phyloP scores from a whole-genome alignment of 2,113 vertebrate species.

The Collichthys lucidus region DNA sequence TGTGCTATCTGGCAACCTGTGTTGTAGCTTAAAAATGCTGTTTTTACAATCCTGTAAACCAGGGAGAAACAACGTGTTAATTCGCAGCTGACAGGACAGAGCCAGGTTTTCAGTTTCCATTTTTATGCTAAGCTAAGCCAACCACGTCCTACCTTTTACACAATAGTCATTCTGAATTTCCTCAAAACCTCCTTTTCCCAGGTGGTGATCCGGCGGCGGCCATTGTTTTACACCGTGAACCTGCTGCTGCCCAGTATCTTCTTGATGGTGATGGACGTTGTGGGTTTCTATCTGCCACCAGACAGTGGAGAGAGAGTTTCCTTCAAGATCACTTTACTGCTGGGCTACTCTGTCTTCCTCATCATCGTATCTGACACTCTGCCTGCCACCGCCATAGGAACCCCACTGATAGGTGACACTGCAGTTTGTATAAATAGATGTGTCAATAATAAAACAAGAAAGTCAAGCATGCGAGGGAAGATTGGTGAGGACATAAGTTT shows the following conservation, averaged over 20 bases:
- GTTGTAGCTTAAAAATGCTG: too few species aligned
- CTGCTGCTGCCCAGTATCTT: constrained; percentile 96
- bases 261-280: constrained; percentile 96
- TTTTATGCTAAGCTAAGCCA: background rate
- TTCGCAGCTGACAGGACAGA: too few species aligned
- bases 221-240: constrained; percentile 94
- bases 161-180: background rate
- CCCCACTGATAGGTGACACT: constrained; percentile 90
- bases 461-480: background rate
- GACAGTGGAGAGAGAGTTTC: constrained; percentile 97
- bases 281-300: constrained; percentile 97
- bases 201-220: constrained; percentile 95
- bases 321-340: constrained; percentile 97
- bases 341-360: constrained; percentile 98
- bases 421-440: background rate
- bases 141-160: background rate
- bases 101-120: background rate
- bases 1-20: too few species aligned
- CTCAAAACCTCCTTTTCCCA: constrained; percentile 54
- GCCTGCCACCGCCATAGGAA: constrained; percentile 94
- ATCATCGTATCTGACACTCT: constrained; percentile 97
- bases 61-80: too few species aligned
- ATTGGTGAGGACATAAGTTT: background rate
- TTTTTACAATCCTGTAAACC: too few species aligned
- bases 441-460: background rate